A percentile compares a stretch with the other conserved stretches of the same genome.
These are phyloP conservation scores for Sericinus montela DNA, from an alignment of 2,888 invertebrate species.

Conservation along the genomic window DNA sequence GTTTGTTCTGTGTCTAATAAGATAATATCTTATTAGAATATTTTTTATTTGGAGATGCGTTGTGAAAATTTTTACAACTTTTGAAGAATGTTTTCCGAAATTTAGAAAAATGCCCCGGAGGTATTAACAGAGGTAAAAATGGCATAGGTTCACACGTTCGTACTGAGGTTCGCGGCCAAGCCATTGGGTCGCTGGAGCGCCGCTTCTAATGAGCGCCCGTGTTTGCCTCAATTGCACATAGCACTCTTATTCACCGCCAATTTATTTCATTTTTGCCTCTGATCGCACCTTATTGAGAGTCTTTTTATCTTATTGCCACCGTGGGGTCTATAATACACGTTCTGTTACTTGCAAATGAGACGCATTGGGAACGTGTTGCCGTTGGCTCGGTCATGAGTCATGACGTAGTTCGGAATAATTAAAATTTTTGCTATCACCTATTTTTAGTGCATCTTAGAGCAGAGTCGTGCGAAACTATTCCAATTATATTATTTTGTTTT, in stretches of 20 bases:
- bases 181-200: constrained; percentile 23
- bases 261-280: constrained; percentile 79
- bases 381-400: constrained; percentile 66
- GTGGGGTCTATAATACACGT: constrained; percentile 76
- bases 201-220: constrained; percentile 75
- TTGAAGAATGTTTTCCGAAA: no score
- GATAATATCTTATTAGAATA: no score
- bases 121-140: no score
- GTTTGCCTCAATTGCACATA: constrained; percentile 77
- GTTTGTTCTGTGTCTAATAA: no score
- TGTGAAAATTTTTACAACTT: no score
- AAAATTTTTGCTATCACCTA: constrained; percentile 48
- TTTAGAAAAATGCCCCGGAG: no score
- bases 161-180: constrained; percentile 5
- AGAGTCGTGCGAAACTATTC: constrained; percentile 21
- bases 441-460: constrained; percentile 30
- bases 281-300: constrained; percentile 78
- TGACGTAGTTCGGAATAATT: constrained; percentile 70
- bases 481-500: constrained; percentile 15
- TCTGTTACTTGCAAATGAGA: constrained; percentile 79
- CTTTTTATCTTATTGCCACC: constrained; percentile 77
- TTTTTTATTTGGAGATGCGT: no score
- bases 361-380: constrained; percentile 63
- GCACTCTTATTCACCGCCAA: constrained; percentile 76
- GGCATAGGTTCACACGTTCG: no score